phyloP scores from a whole-genome alignment of 1,140 invertebrate species.

The Caenorhabditis latens region DNA sequence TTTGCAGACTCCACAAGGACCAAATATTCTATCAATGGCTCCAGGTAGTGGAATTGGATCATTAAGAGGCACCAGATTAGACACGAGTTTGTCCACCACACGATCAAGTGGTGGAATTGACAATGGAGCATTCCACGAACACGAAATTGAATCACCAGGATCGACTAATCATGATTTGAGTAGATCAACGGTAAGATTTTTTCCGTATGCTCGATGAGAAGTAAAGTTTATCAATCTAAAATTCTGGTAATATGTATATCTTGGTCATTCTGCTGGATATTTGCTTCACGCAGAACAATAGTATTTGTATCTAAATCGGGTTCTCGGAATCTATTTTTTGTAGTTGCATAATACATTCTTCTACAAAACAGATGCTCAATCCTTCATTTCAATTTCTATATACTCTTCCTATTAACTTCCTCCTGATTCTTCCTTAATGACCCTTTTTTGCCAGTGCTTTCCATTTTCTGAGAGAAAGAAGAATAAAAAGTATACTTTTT shows the following conservation, averaged over 20 bases:
- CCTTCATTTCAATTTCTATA: no score
- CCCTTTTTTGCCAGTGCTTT: conserved; percentile 1
- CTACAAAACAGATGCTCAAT: no score
- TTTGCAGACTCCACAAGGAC: conserved; percentile 21
- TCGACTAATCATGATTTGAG: background rate
- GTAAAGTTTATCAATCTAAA: no score
- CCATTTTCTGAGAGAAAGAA: background rate
- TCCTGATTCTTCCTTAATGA: background rate
- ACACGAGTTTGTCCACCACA: conserved; percentile 2
- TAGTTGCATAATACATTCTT: no score
- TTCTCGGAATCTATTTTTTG: no score
- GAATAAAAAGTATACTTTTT: no score
- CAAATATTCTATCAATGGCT: conserved; percentile 1
- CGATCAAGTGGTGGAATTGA: conserved; percentile 52
- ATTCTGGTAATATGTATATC: no score
- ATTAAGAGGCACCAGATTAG: background rate
- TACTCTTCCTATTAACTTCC: no score
- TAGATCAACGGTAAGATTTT: background rate
- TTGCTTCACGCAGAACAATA: no score
- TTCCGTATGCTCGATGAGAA: no score
- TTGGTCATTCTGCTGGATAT: no score
- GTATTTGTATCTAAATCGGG: no score
- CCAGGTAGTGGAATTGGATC: conserved; percentile 26
- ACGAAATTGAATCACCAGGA: conserved; percentile 43
- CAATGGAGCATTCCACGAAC: conserved; percentile 56